phyloP scores from a whole-genome alignment of 2,888 invertebrate species.

The Pristionchus exspectatus region DNA sequence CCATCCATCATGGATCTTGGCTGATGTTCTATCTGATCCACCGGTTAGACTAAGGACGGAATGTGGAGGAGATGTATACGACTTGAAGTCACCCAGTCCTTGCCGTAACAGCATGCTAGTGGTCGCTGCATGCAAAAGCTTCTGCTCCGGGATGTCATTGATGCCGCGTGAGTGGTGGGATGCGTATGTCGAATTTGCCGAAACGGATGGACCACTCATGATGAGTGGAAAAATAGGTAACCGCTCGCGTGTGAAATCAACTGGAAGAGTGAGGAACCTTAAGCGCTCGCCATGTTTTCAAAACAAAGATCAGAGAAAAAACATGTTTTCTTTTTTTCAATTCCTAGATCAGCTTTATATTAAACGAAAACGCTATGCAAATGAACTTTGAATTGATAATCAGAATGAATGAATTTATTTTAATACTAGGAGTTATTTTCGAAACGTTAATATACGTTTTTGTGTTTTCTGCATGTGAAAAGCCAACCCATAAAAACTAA shows the following conservation, averaged over 20 bases:
- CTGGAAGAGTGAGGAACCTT: neutral
- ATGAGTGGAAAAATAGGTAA: neutral
- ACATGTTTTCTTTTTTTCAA: neutral
- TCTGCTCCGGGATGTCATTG: neutral
- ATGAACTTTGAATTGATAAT: too few species aligned
- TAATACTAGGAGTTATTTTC: too few species aligned
- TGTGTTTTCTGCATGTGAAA: too few species aligned
- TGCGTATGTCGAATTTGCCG: neutral
- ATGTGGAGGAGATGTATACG: neutral
- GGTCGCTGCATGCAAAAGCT: neutral
- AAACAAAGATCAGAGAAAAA: neutral
- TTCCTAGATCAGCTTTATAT: neutral
- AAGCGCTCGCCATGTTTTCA: neutral
- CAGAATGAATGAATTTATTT: too few species aligned
- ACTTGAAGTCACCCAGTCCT: slow-evolving; percentile 31
- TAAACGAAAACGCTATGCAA: too few species aligned
- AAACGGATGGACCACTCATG: neutral
- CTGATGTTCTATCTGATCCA: neutral
- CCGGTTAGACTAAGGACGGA: neutral
- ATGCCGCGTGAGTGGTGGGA: neutral
- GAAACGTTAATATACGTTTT: too few species aligned
- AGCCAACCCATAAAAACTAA: too few species aligned
- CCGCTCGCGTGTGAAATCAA: neutral
- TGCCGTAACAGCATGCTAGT: slow-evolving; percentile 5
- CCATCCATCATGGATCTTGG: neutral